Percentiles rank a stretch among this genome's conserved stretches.
Evolutionary conservation across 92 coral and sea anemone species (phyloP).

Genomic region (Umimayanthus kanabou): DNA sequence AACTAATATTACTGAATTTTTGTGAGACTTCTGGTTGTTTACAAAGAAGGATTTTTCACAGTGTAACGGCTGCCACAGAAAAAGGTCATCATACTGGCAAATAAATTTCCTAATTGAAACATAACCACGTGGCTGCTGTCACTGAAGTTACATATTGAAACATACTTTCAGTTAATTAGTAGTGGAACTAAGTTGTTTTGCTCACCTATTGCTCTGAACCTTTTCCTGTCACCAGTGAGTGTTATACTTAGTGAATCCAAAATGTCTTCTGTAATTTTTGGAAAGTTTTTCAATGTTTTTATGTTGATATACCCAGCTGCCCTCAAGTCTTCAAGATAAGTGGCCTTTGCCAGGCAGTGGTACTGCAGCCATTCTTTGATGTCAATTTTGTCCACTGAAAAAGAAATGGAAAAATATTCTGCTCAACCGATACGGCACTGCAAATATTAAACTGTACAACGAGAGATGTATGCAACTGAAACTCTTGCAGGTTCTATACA

Average conservation of each 20-base stretch:
- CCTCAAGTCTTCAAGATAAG: neutral
- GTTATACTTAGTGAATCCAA: slow-evolving; percentile 8
- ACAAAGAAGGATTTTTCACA: too few species aligned
- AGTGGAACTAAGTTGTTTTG: neutral
- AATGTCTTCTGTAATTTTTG: neutral
- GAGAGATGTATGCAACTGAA: neutral
- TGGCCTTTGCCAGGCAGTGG: neutral
- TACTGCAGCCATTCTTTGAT: slow-evolving; percentile 3
- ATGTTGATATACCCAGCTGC: neutral
- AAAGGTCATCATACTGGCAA: too few species aligned
- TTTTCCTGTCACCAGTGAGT: slow-evolving; percentile 20
- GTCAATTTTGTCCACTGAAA: slow-evolving; percentile 7
- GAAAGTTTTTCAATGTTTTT: neutral
- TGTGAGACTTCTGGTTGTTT: too few species aligned
- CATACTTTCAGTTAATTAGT: neutral
- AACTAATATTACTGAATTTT: too few species aligned
- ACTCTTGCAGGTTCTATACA: neutral
- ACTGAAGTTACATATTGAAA: too few species aligned
- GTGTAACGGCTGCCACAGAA: too few species aligned
- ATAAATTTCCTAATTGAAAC: too few species aligned
- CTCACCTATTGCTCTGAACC: slow-evolving; percentile 25
- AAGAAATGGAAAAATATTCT: neutral
- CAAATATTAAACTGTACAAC: neutral
- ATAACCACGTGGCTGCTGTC: too few species aligned
- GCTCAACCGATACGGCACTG: neutral